Evolutionary conservation across 1,140 invertebrate species (phyloP), one percentile per base, ranked within the genome.

Genomic region (Philotrypesis tridentata): DNA sequence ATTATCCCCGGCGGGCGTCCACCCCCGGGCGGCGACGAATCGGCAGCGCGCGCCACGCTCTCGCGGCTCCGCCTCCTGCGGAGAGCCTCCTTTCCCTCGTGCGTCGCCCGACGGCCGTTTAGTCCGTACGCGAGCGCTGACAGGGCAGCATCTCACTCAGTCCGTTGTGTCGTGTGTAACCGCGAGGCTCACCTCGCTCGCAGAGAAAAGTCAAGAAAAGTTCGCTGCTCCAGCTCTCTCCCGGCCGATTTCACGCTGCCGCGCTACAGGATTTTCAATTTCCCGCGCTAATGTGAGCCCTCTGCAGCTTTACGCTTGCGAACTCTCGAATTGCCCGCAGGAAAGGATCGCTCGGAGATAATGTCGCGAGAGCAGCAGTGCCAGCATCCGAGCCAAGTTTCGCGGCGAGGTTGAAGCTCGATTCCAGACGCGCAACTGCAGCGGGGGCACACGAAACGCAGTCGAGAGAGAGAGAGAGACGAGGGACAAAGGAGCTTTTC

Each of bases 51-150:
- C 87, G 73, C 88, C 89, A n/a, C n/a, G n/a, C n/a, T 87, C 89
- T 89, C 84, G 78, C 82, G 84, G 78, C 86, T 83, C 86, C 87
- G 88, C 89, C 90, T 88, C 89, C 88, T 87, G 17, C 82, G 85
- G 88, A 88, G 90, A 88, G 88, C 88, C 88, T 73, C 40, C 71
- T 90, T 89, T 91, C 91, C 90, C 89, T 90, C 90, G 90, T 90
- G 89, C 88, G n/a, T 29, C 9, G 12, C n/a, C 43, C 68, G 48
- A n/a, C 68, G 29, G 88, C 9, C 33, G 88, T 88, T 55, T 90
- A 91, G 91, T 92, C 85, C 87, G 87, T 87, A 89, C 85, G 89
- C 89, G 89, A 92, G 84, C 90, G 88, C 87, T 87, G 84, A 87
- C 86, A 86, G 84, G 86, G 86, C 71, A 84, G 79, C 82, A 82